Base-by-base conservation (phyloP, 2,113 vertebrate genomes). In the Hippocampus guttulatus region DNA sequence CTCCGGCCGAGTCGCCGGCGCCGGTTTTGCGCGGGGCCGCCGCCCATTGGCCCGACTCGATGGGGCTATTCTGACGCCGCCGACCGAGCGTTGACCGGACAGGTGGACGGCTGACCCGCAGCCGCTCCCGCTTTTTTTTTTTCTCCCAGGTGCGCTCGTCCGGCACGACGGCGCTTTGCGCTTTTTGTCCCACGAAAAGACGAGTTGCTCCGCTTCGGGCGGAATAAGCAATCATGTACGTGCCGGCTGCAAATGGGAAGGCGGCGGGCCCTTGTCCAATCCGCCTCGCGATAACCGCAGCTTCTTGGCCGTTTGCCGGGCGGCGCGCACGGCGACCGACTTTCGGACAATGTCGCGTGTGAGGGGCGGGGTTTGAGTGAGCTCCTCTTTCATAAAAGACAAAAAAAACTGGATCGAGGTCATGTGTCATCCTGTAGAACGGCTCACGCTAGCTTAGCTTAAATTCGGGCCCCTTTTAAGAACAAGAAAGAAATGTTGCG, bases 41-140 rank as follows among this genome's bases (percentile, higher is more conserved):
- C 77, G 80, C 71, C 83, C 83, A 89, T 91, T 91, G 87, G 86
- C 83, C 87, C 83, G 87, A 87, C 82, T 89, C 87, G 88, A 78
- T 88, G 81, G 81, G 61, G 88, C 85, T 78, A 88, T 91, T 91
- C 87, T 90, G 74, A 69, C 58, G 73, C 80, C 85, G 58, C 74
- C 86, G 87, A 90, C 88, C 87, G 89, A 88, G 85, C 80, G 52
- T 85, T 84, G 80, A 75, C 79, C 87, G 86, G 85, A 88, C 81
- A 81, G 87, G 84, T 86, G 81, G 88, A 88, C 67, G 27, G 73
- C 75, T 86, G 87, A 88, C 87, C 85, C 81, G 68, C n/a, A 61
- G 80, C 72, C 30, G 75, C 76, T 76, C 84, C 51, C 20, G 65
- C 68, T 77, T 69, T 77, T 52, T 72, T 69, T 77, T 52, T 72